phyloP scores from a whole-genome alignment of 2,113 vertebrate genomes.

The Tapirus terrestris region DNA sequence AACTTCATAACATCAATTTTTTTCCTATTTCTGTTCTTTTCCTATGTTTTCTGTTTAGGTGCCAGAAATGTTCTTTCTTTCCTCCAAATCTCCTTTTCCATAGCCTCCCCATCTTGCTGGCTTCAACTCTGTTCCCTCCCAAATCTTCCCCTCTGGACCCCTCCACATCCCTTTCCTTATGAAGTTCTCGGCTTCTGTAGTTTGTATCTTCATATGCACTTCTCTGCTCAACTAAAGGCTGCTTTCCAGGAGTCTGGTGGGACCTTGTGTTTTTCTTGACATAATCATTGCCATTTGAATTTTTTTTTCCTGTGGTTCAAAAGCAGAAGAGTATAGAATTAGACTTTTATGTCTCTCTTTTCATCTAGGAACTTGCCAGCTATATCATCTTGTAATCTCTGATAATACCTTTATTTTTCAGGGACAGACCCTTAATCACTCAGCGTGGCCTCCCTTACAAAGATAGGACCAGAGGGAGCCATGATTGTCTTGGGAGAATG shows the following conservation, averaged over 20 bases:
- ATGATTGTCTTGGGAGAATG: not conserved
- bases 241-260: not conserved
- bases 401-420: not conserved
- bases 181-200: not conserved
- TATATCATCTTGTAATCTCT: not conserved
- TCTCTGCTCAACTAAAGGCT: not conserved
- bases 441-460: not conserved
- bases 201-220: not conserved
- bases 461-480: not conserved
- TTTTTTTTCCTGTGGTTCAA: not conserved
- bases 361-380: not conserved
- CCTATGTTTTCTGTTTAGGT: not conserved
- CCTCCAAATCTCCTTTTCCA: not conserved
- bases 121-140: not conserved
- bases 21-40: not conserved
- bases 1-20: not conserved
- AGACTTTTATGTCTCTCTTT: not conserved
- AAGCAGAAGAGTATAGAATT: not conserved
- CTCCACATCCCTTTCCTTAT: not conserved
- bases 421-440: not conserved
- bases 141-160: not conserved
- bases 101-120: not conserved
- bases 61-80: not conserved
- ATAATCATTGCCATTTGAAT: not conserved
- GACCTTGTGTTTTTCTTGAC: slow-evolving; percentile 3